A percentile compares a stretch with the other conserved stretches of the same genome.
Evolutionary conservation across 2,797 vertebrate species (phyloP).

Genomic region (Chanos chanos): DNA sequence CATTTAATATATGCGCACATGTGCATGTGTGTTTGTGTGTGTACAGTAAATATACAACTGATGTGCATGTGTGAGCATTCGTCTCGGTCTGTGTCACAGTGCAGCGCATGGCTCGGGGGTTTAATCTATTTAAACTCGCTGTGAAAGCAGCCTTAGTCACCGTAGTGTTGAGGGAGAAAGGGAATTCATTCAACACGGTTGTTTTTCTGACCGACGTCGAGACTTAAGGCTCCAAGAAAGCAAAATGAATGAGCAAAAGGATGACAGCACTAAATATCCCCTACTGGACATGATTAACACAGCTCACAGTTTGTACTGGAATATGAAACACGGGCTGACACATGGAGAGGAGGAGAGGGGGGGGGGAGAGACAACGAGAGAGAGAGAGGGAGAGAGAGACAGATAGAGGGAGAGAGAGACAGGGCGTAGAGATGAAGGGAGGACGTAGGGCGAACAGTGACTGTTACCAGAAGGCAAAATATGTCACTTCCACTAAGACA

Average conservation of each 20-base stretch:
- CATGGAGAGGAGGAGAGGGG: not conserved
- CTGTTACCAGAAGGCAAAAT: slow-evolving; percentile 5
- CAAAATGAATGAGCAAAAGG: not conserved
- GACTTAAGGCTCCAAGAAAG: too few species aligned
- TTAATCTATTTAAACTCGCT: slow-evolving; percentile 64
- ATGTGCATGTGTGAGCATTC: slow-evolving; percentile 12
- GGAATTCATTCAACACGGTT: too few species aligned
- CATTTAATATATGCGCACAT: slow-evolving; percentile 3
- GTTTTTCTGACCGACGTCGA: not conserved
- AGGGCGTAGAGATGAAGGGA: not conserved
- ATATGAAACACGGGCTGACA: not conserved
- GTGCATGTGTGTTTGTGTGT: not conserved
- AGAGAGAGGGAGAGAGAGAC: too few species aligned
- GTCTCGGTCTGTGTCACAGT: slow-evolving; percentile 51
- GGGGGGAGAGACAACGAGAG: too few species aligned
- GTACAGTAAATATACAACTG: not conserved
- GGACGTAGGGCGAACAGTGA: not conserved
- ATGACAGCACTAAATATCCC: not conserved
- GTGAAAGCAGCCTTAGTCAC: slow-evolving; percentile 65
- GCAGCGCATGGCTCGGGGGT: slow-evolving; percentile 54
- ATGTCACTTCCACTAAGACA: slow-evolving; percentile 6
- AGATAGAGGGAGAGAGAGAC: too few species aligned
- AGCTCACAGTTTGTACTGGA: not conserved
- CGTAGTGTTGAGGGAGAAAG: not conserved
- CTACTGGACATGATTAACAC: slow-evolving; percentile 10